Evolutionary conservation across 2,113 vertebrate species (phyloP), one percentile per base, ranked within the genome.

Genomic region (Nycticebus coucang): DNA sequence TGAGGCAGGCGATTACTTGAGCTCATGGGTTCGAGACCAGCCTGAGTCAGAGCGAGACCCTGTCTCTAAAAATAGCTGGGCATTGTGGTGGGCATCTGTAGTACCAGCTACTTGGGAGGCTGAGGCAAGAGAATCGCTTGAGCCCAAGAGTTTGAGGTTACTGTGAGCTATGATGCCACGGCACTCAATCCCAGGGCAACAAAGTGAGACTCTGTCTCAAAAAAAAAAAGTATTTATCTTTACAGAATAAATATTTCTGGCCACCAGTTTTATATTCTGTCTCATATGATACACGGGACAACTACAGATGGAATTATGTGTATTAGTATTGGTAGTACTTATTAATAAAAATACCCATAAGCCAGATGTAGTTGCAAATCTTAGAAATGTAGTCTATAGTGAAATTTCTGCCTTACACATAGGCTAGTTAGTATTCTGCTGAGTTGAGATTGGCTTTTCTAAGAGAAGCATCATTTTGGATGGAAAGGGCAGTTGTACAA

Each of bases 261-360:
- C 35, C 57, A 64, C 21, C 19, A 78, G 41, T 89, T 78, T 53
- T 68, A 55, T 71, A 30, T 69, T 93, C 50, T 77, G 71, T 22
- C 22, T 84, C 24, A 41, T 62, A n/a, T 41, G 18, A 68, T 92
- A 69, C 50, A 66, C 22, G 77, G 84, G 50, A 22, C 62, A 11
- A 69, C 37, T 22, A 4, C n/a, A 89, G 45, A n/a, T 53, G 22
- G 19, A 84, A 79, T 78, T 41, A 41, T 41, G 41, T 50, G 45
- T 83, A n/a, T n/a, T 86, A 69, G 14, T 28, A 14, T 89, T 83
- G 57, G n/a, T 74, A 19, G 8, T 55, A 89, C 89, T 75, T 94
- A 88, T 64, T 94, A 75, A 82, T 53, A 74, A 94, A 88, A 82
- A 80, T 30, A 94, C n/a, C 64, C 57, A 88, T 2, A 80, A 78